Percentiles rank a stretch among this genome's conserved stretches.
Evolutionary conservation across 2,888 invertebrate species (phyloP).

Genomic region (Phoenoteleia sp.): DNA sequence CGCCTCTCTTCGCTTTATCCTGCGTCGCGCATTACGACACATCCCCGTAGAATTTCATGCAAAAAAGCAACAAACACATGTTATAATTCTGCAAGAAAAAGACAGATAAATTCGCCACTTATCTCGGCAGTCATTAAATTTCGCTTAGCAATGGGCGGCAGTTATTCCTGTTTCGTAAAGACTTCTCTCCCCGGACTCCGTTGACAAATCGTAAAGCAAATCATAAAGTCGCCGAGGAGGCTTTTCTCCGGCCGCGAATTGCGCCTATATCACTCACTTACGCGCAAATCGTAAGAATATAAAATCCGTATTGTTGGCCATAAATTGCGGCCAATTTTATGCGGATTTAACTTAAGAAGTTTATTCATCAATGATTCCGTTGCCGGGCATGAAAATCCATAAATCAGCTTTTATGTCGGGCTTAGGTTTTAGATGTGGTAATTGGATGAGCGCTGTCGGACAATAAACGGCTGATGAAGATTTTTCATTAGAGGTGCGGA

Average conservation of each 20-base stretch:
- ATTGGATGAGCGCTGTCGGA: conserved; percentile 46
- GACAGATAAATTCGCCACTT: conserved; percentile 67
- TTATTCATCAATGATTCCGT: conserved; percentile 54
- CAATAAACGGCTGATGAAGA: conserved; percentile 45
- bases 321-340: conserved; percentile 65
- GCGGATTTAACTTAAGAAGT: conserved; percentile 53
- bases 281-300: conserved; percentile 56
- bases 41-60: conserved; percentile 46
- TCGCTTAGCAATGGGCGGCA: conserved; percentile 70
- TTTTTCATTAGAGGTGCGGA: conserved; percentile 31
- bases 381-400: conserved; percentile 14
- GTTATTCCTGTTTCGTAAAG: conserved; percentile 72
- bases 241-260: conserved; percentile 65
- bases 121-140: conserved; percentile 70
- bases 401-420: conserved; percentile 49
- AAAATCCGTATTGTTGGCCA: conserved; percentile 53
- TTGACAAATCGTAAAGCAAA: conserved; percentile 74
- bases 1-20: conserved; percentile 30
- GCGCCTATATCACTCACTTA: conserved; percentile 55
- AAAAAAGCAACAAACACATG: conserved; percentile 49
- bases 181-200: conserved; percentile 60
- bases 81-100: conserved; percentile 57
- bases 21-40: conserved; percentile 31
- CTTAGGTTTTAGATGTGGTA: conserved; percentile 31
- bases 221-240: conserved; percentile 70